Evolutionary conservation across 2,113 vertebrate species (phyloP), one percentile per base, ranked within the genome.

Genomic region (Balaeniceps rex): DNA sequence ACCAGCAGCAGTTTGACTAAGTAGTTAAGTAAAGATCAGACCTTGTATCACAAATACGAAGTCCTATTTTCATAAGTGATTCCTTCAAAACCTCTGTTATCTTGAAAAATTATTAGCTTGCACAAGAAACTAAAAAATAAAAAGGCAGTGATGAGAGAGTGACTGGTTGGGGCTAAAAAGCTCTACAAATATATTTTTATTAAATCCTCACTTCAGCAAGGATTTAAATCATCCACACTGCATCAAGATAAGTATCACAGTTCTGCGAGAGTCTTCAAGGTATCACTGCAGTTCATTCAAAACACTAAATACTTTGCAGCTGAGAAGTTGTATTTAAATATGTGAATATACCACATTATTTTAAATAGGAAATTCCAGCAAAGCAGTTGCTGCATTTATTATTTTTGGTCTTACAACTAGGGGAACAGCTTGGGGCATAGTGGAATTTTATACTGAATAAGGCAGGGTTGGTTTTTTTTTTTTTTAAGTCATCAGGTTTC

Each of bases 321-420:
- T 18, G 42, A 90, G 29, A 94, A 76, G 49, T 22, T 75, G 13
- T 75, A 91, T 70, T 93, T 93, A 80, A 90, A 40, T 86, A 94
- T 77, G 33, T 79, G 90, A 82, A 61, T 72, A 76, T 52, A 71
- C 93, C 96, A 93, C 82, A 96, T 57, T 94, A 94, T 95, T 97
- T 96, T 88, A 91, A 96, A 86, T 92, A 96, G 93, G 96, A 97
- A 97, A 97, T 96, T 93, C 94, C 97, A 96, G 83, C 21, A 94
- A 95, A 93, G 79, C 36, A 76, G 33, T 93, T 90, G 88, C 40
- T 85, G 52, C 72, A 91, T 86, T 93, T 91, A 88, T 92, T 94
- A 70, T 91, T 97, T 95, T 68, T 90, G 60, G 72, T 91, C 60
- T 95, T 87, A 83, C 3, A 69, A 70, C 33, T 14, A 60, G 44